phyloP scores from a whole-genome alignment of 2,113 vertebrate species.

The Mus spicilegus region DNA sequence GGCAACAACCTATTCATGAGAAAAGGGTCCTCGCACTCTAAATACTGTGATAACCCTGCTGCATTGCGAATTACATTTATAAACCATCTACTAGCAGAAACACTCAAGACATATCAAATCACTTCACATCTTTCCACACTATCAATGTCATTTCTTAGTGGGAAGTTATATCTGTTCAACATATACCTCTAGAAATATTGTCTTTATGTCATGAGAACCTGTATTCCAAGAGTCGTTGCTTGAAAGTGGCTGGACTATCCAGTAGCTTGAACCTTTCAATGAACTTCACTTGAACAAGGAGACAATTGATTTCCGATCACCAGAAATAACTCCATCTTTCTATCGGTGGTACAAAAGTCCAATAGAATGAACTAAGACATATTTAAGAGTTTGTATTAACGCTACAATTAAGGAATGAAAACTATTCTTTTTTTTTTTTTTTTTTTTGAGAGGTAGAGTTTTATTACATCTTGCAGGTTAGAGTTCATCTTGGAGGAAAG shows the following conservation, averaged over 20 bases:
- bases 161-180: background rate
- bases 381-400: background rate
- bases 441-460: background rate
- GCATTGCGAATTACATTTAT: background rate
- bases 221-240: background rate
- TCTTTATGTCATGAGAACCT: background rate
- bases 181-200: background rate
- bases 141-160: background rate
- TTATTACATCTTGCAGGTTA: background rate
- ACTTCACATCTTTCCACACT: background rate
- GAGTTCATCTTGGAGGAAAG: background rate
- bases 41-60: background rate
- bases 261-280: background rate
- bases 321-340: background rate
- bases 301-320: background rate
- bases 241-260: background rate
- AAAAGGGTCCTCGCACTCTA: rapidly evolving
- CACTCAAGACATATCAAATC: background rate
- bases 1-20: background rate
- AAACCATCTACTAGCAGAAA: background rate
- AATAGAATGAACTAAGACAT: background rate
- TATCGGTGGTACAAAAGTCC: background rate
- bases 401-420: background rate
- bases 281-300: background rate
- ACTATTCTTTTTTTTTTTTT: no score